Conservation (phyloP, 1,140 invertebrate genomes). For the Helicoverpa armigera region DNA sequence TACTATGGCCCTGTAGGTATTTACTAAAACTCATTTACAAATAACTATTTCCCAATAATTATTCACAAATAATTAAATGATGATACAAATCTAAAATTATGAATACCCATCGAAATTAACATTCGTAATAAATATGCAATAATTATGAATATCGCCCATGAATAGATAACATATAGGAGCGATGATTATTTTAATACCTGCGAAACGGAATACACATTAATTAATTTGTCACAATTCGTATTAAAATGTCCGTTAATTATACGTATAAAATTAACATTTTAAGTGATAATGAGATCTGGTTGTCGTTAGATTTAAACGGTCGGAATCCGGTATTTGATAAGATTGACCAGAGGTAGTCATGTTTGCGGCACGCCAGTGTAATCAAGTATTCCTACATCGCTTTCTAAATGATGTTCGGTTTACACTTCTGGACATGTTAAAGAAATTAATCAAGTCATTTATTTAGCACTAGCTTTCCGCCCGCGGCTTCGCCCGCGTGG, state of each 20-base stretch:
- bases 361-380: neutral
- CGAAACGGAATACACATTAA: slow-evolving; percentile 34
- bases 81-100: neutral
- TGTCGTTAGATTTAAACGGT: slow-evolving; percentile 20
- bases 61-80: neutral
- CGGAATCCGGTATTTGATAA: slow-evolving; percentile 15
- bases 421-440: neutral
- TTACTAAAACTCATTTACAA: too few species aligned
- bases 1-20: too few species aligned
- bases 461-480: too few species aligned
- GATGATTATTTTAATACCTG: slow-evolving; percentile 29
- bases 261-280: slow-evolving; percentile 40
- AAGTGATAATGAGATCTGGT: slow-evolving; percentile 14
- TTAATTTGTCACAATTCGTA: slow-evolving; percentile 48
- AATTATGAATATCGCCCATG: slow-evolving; percentile 4
- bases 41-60: too few species aligned
- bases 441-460: too few species aligned
- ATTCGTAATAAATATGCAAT: slow-evolving; percentile 21
- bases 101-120: slow-evolving; percentile 3
- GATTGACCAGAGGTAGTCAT: neutral
- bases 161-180: slow-evolving; percentile 4
- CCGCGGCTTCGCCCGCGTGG: too few species aligned
- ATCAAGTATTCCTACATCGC: neutral
- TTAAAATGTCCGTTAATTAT: slow-evolving; percentile 45
- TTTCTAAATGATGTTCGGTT: neutral